Evolutionary conservation across 2,113 vertebrate species (phyloP).

Genomic region (Saguinus imperator): DNA sequence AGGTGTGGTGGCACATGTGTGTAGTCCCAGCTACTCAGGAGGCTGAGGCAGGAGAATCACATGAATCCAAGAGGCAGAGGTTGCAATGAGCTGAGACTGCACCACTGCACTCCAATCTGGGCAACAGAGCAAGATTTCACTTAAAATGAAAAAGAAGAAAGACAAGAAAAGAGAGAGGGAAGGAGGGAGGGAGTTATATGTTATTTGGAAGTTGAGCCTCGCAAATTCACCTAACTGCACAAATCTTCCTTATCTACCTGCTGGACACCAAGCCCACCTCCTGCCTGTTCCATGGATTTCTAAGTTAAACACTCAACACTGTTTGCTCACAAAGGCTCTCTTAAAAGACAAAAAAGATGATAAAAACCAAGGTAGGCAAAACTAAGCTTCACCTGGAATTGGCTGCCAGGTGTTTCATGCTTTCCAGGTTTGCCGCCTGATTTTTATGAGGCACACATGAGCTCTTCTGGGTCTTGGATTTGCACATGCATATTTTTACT

Average conservation of each 20-base stretch:
- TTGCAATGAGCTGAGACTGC: no score
- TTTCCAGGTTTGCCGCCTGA: neutral
- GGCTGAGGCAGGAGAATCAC: no score
- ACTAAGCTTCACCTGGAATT: neutral
- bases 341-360: neutral
- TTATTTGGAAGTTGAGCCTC: neutral
- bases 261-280: neutral
- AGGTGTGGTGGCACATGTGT: no score
- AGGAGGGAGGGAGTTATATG: neutral
- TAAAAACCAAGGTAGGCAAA: neutral
- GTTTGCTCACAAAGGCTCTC: neutral
- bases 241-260: neutral
- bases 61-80: no score
- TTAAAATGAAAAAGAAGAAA: no score
- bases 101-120: no score
- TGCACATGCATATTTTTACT: fast-evolving
- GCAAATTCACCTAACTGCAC: fast-evolving
- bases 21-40: no score
- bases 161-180: no score
- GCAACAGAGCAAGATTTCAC: no score
- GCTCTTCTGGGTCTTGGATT: neutral
- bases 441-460: neutral
- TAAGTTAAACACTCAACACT: neutral
- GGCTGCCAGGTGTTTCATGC: neutral
- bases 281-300: no score